These are phyloP conservation scores for Eurytoma californica DNA, from an alignment of 2,888 invertebrate genomes.

Conservation along the genomic window DNA sequence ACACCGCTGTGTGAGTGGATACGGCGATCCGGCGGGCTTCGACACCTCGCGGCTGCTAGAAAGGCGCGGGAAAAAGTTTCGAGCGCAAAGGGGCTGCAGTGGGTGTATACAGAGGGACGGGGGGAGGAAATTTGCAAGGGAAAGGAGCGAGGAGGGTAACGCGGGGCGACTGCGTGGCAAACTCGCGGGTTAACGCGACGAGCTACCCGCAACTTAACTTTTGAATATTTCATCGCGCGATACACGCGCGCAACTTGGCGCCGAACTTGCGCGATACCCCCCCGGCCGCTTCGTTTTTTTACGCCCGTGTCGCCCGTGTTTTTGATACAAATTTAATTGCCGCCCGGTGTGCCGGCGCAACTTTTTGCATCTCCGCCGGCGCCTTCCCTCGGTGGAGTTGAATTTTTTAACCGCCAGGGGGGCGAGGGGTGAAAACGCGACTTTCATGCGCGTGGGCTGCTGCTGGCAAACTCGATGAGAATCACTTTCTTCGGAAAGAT, in stretches of 20 bases:
- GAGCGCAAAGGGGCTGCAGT: not conserved
- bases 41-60: not conserved
- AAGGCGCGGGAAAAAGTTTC: not conserved
- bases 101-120: not conserved
- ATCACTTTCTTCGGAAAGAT: too few relatives aligned
- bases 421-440: conserved; percentile 27
- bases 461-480: not conserved
- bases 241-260: conserved; percentile 24
- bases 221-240: conserved; percentile 54
- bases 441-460: conserved; percentile 41
- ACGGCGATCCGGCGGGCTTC: too few relatives aligned
- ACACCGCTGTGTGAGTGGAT: not conserved
- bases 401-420: conserved; percentile 41
- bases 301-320: conserved; percentile 4
- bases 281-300: not conserved
- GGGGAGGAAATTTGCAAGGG: conserved; percentile 37
- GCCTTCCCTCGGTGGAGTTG: conserved; percentile 21
- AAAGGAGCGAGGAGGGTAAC: conserved; percentile 2
- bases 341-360: conserved; percentile 13
- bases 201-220: conserved; percentile 40
- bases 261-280: not conserved
- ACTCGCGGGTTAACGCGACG: conserved; percentile 12
- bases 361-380: conserved; percentile 40
- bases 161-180: not conserved
- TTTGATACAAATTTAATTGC: conserved; percentile 54